These are phyloP conservation scores for Heliconius erato DNA, from an alignment of 2,888 invertebrate species.

Conservation along the genomic window DNA sequence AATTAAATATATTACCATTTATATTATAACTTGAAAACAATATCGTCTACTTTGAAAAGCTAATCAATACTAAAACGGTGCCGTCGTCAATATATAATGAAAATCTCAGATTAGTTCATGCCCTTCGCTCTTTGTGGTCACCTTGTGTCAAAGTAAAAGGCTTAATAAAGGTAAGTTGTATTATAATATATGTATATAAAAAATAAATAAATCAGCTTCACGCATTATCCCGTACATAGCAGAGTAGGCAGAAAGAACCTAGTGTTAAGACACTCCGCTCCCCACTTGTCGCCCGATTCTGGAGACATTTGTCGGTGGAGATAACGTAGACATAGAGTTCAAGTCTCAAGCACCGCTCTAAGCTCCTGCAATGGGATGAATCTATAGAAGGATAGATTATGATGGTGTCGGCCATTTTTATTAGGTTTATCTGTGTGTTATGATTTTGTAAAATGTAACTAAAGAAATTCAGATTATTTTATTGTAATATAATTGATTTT, in stretches of 20 bases:
- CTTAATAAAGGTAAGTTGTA: not conserved
- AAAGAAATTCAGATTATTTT: not conserved
- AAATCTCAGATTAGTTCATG: not conserved
- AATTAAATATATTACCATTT: constrained; percentile 8
- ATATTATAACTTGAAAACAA: not conserved
- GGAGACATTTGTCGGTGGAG: too few species aligned
- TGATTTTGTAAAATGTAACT: not conserved
- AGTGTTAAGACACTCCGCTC: too few species aligned
- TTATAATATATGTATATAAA: not conserved
- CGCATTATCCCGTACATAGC: too few species aligned
- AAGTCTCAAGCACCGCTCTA: too few species aligned
- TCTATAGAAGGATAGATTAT: too few species aligned
- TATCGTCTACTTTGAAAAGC: not conserved
- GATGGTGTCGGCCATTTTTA: not conserved
- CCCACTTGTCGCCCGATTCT: too few species aligned
- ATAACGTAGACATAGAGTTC: too few species aligned
- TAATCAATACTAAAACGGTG: constrained; percentile 10
- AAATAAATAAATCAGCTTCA: not conserved
- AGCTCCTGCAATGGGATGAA: too few species aligned
- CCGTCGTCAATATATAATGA: constrained; percentile 4
- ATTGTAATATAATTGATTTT: not conserved
- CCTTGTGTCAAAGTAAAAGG: not conserved
- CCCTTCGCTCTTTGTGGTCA: constrained; percentile 8
- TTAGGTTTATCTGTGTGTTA: not conserved
- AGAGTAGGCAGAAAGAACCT: too few species aligned